A percentile compares a stretch with the other conserved stretches of the same genome.
Conservation (phyloP, 2,113 vertebrate species). For the Cynopterus brachyotis region DNA sequence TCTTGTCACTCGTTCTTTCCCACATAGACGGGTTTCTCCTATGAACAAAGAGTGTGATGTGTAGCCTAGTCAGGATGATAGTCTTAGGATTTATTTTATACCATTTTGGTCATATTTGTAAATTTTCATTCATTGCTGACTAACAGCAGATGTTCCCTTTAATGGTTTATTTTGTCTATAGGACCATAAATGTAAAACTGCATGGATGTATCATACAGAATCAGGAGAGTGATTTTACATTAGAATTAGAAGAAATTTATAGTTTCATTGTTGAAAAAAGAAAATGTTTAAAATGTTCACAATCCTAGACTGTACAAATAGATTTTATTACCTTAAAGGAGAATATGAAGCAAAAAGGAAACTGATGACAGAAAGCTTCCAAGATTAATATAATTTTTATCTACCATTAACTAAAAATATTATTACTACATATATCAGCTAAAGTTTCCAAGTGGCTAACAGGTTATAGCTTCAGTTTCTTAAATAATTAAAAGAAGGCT, state of each 20-base stretch:
- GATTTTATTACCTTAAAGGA: background rate
- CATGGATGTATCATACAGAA: constrained; percentile 96
- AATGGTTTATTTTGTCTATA: constrained; percentile 95
- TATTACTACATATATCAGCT: background rate
- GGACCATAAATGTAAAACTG: constrained; percentile 95
- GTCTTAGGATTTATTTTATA: constrained; percentile 91
- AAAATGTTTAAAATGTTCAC: constrained; percentile 30
- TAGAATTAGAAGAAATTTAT: constrained; percentile 70
- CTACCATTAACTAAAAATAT: background rate
- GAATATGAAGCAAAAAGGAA: constrained; percentile 20
- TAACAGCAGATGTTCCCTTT: constrained; percentile 94
- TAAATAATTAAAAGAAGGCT: background rate
- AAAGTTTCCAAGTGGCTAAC: background rate
- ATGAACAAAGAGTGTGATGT: constrained; percentile 82
- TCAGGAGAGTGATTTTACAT: constrained; percentile 96
- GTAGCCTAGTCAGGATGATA: constrained; percentile 89
- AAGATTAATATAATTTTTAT: background rate
- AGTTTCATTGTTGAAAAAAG: background rate
- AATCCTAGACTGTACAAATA: background rate
- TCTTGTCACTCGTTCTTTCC: constrained; percentile 83
- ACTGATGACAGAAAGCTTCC: background rate
- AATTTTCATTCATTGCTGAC: constrained; percentile 97
- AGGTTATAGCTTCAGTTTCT: background rate
- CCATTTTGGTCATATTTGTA: constrained; percentile 95
- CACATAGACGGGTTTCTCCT: constrained; percentile 83